Base-by-base conservation (phyloP, 1,140 invertebrate species). In the Globodera ellingtonae region DNA sequence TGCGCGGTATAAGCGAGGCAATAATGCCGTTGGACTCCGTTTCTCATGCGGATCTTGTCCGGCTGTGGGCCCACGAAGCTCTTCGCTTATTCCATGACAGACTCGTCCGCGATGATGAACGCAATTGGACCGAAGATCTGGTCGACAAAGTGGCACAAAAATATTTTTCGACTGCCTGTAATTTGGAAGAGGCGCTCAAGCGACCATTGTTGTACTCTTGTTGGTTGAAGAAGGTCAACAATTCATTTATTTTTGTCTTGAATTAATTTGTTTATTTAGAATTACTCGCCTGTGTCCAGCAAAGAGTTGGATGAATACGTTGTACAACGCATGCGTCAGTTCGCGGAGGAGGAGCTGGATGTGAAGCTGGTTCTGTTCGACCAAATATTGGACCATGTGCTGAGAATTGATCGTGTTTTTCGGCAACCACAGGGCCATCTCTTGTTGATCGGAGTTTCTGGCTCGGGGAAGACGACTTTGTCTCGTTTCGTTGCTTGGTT, bases 401-500 rank as follows among this genome's bases (percentile, higher is more conserved):
- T 99, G 59, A 92, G 98, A 84, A 99, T 99, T 89, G 98, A 99
- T 91, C 92, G 98, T 89, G 98, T 99, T 85, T 99, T 98, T 92
- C 92, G 97, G 71, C 98, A 99, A 91, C 97, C 98, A 13, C 98
- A 89, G 82, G 96, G 96, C 74, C 97, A 99, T 90, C 90, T 99
- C 76, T 91, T 99, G 81, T 91, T 99, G 0, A 99, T 99, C 89
- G 96, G 96, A 85, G 95, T 97, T 2, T 96, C 96, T 82, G 98
- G 98, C 56, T 95, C 97, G 82, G 98, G 97, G 77, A 99, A 99
- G 91, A 99, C 98, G 1, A 99, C 97, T 15, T 92, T 99, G 73
- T 98, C 96, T 9, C 92, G 97, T 82, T 99, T 99, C 90, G 98
- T 99, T 47, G 97, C 98, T 71, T 99, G 98, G 96, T 98, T 99